Evolutionary conservation across 1,140 invertebrate genomes (phyloP), one percentile per base, ranked within the genome.

Genomic region (Drosophila tristis): DNA sequence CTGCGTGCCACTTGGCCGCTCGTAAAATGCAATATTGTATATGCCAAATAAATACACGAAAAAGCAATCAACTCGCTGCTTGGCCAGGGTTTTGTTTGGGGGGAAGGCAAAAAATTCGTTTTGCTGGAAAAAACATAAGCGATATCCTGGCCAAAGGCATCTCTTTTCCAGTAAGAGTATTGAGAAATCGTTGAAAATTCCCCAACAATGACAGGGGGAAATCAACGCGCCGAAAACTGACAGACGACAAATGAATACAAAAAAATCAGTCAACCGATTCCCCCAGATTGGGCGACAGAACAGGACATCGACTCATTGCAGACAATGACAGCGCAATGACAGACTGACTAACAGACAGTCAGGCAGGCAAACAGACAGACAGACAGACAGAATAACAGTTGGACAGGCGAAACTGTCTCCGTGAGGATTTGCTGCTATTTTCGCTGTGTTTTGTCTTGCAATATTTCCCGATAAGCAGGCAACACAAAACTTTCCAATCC

Each of bases 41-140:
- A 74, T 74, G 66, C 61, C 72, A 85, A 85, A 85, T 85, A 85
- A 80, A 85, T 84, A 84, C 80, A 85, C 64, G 80, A 73, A 87
- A 86, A 86, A 87, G 82, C 74, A 86, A 81, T 86, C 74, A 86
- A 77, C 62, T 42, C 63, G 29, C 63, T 29, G 44, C 51, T 42
- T 57, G 64, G 53, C n/a, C 45, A 49, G 35, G 45, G 42, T 66
- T 39, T 29, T 48, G 48, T 26, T 23, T 16, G 53, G 26, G 29
- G 5, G 31, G 8, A 11, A 48, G 50, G 16, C 39, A 43, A 51
- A 57, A 4, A 58, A 35, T 9, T 35, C 31, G 0, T 8, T 35
- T 35, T 11, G 31, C 31, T 29, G 26, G 9, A 9, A 35, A 35
- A 35, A 35, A 35, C 8, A 9, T 35, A 35, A 35, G 4, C 29